Conservation (phyloP, 2,888 invertebrate species). For the Baronia brevicornis region DNA sequence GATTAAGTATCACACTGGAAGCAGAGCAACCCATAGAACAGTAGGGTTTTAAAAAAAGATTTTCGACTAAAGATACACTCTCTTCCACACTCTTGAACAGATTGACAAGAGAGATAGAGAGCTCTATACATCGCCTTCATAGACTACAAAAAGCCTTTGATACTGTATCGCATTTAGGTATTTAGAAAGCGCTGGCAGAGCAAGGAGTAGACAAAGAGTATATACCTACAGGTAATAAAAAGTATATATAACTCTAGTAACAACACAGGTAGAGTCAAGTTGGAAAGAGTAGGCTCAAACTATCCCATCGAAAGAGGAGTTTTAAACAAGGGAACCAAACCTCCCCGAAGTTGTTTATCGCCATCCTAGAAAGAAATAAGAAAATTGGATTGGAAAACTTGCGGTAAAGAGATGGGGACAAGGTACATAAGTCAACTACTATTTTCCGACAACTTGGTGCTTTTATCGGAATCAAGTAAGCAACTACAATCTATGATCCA, state of each 20-base stretch:
- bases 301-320: too few species aligned
- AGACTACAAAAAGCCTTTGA: constrained; percentile 14
- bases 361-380: too few species aligned
- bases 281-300: too few species aligned
- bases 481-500: too few species aligned
- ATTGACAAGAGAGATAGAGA: constrained; percentile 19
- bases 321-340: too few species aligned
- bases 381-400: too few species aligned
- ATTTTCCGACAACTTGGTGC: too few species aligned
- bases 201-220: constrained; percentile 7
- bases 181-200: constrained; percentile 13
- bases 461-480: too few species aligned
- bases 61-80: constrained; percentile 15
- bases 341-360: too few species aligned
- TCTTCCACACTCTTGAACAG: constrained; percentile 13
- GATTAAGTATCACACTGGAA: constrained; percentile 12
- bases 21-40: constrained; percentile 17
- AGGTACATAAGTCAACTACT: too few species aligned
- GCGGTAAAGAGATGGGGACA: too few species aligned
- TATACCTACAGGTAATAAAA: constrained; percentile 13
- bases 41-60: constrained; percentile 18
- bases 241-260: constrained; percentile 15
- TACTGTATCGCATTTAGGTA: constrained; percentile 6
- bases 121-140: constrained; percentile 10
- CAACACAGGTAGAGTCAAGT: constrained; percentile 13